Conservation (phyloP, 2,113 vertebrate species). For the Ailurus styani region DNA sequence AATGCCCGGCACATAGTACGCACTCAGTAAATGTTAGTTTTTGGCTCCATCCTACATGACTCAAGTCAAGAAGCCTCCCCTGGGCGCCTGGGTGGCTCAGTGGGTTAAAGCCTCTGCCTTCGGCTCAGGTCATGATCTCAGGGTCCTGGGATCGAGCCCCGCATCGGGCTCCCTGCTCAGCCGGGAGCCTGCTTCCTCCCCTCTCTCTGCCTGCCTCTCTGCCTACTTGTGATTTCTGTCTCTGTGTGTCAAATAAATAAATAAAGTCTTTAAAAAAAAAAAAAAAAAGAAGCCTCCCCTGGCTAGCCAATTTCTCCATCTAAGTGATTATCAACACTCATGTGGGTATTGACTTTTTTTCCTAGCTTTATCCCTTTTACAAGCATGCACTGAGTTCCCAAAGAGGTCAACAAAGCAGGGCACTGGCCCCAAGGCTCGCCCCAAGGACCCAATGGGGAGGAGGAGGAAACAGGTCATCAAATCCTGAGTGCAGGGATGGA, state of each 20-base stretch:
- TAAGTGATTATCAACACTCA: neutral
- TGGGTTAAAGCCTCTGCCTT: too few species aligned
- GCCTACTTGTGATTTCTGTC: too few species aligned
- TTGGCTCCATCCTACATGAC: neutral
- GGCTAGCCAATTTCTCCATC: neutral
- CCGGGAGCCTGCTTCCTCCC: too few species aligned
- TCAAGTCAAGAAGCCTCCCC: neutral
- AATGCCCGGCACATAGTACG: neutral
- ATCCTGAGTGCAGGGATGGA: fast-evolving
- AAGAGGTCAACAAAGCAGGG: neutral
- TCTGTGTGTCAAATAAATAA: too few species aligned
- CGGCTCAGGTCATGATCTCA: too few species aligned
- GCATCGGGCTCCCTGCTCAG: too few species aligned
- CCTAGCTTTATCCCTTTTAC: neutral
- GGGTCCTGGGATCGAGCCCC: too few species aligned
- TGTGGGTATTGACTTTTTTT: neutral
- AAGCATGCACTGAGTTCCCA: neutral
- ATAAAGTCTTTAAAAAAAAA: too few species aligned
- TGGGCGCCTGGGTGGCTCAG: too few species aligned
- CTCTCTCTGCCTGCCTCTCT: too few species aligned
- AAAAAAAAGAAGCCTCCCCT: neutral
- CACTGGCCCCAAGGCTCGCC: neutral
- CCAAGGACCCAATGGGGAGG: neutral
- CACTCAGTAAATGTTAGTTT: neutral
- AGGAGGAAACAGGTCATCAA: neutral